A percentile compares a stretch with the other conserved stretches of the same genome.
Evolutionary conservation across 2,888 invertebrate genomes (phyloP).

Genomic region (Parelbella ahira): DNA sequence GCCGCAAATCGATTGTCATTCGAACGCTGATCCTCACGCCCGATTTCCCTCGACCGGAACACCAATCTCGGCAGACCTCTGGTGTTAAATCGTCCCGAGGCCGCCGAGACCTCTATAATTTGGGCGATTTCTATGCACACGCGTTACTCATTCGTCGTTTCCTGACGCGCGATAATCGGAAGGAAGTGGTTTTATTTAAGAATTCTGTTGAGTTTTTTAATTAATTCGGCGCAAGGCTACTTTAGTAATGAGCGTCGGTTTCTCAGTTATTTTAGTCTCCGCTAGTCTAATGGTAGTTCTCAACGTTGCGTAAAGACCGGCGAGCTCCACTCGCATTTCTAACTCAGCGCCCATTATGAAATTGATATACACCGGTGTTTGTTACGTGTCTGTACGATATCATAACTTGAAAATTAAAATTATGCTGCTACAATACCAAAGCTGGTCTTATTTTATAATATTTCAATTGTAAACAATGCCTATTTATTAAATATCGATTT

Average conservation of each 20-base stretch:
- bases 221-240: conserved; percentile 15
- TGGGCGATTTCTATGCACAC: conserved; percentile 18
- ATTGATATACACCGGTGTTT: conserved; percentile 28
- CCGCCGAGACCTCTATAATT: conserved; percentile 14
- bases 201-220: conserved; percentile 10
- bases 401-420: too few species aligned
- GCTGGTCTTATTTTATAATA: too few species aligned
- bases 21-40: conserved; percentile 43
- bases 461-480: too few species aligned
- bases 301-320: conserved; percentile 20
- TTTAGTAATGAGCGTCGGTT: not conserved
- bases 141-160: conserved; percentile 16
- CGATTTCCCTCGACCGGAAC: conserved; percentile 44
- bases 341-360: conserved; percentile 28
- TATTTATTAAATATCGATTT: too few species aligned
- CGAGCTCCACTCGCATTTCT: conserved; percentile 27
- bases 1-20: conserved; percentile 65
- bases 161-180: conserved; percentile 30
- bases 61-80: conserved; percentile 17
- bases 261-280: conserved; percentile 8
- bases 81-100: conserved; percentile 7
- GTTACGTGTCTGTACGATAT: conserved; percentile 28
- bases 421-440: too few species aligned
- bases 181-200: conserved; percentile 30
- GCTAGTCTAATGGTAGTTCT: conserved; percentile 10